Base-by-base conservation (phyloP, 2,888 invertebrate species). In the Parascotia fuliginaria region DNA sequence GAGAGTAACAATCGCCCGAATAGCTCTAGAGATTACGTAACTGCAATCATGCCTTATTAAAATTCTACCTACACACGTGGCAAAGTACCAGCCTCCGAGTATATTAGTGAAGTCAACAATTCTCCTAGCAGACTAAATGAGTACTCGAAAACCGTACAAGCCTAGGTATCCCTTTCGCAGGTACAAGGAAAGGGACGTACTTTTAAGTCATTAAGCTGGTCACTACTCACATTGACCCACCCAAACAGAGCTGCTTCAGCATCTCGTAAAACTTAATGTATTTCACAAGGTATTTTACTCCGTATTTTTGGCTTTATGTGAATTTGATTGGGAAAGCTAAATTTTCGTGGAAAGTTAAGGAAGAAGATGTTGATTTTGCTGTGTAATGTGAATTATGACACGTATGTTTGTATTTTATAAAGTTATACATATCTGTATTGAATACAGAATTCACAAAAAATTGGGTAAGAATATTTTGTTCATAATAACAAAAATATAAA, bases 111-210 rank as follows among this genome's bases (percentile, higher is more conserved):
- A 68, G 72, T 67, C 65, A 70, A 72, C 65, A 62, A 53, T 65
- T 60, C 58, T 56, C 41, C 32, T 38, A 47, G 59, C 51, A 52
- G 55, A 65, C 54, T 56, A 59, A 66, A 67, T 59, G 57, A 69
- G 55, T 31, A 48, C 33, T 57, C 32, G n/a, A n/a, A 13, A 46
- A 65, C 53, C 40, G 40, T 61, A 57, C 55, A 48, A 54, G 52
- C 43, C 38, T 50, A 58, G 48, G 42, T 65, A 42, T 57, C 41
- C 19, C 39, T 46, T 38, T 43, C 48, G 48, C 77, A 83, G 83
- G 83, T 84, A 86, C 85, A 85, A 63, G 79, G 60, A 85, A 86
- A 73, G 70, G 85, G 85, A 73, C 75, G 73, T 58, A 81, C 65
- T 50, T 58, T 55, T 48, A 55, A 53, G 50, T 77, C 82, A 84